Evolutionary conservation across 2,888 invertebrate genomes (phyloP).

Genomic region (Elgonia sp.): DNA sequence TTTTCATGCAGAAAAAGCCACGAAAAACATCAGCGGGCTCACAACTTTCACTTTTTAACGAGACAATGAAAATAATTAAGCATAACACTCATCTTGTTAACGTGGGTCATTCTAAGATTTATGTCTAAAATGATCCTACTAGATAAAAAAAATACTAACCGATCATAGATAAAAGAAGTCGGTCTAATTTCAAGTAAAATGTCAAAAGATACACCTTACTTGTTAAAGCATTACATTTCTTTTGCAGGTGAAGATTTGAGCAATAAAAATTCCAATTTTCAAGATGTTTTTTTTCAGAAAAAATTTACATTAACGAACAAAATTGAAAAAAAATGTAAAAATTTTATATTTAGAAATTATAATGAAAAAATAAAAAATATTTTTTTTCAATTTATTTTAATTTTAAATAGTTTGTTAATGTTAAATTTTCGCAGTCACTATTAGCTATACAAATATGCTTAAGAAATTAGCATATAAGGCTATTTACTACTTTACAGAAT

Average conservation of each 20-base stretch:
- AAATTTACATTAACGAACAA: too few relatives aligned
- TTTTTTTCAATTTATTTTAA: too few relatives aligned
- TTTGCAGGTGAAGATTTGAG: neutral
- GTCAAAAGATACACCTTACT: neutral
- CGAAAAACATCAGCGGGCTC: neutral
- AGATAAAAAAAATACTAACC: slow-evolving; percentile 34
- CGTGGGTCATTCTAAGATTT: slow-evolving; percentile 14
- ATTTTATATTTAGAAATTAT: too few relatives aligned
- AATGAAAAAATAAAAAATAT: too few relatives aligned
- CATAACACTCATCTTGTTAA: slow-evolving; percentile 11
- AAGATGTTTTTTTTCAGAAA: too few relatives aligned
- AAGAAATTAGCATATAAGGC: too few relatives aligned
- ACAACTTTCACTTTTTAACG: slow-evolving; percentile 13
- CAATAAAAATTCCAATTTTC: neutral
- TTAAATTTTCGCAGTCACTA: neutral
- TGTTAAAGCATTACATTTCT: slow-evolving; percentile 1
- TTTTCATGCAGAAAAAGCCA: neutral
- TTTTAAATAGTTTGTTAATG: too few relatives aligned
- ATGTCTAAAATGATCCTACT: slow-evolving; percentile 8
- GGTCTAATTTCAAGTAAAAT: neutral
- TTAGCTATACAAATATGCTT: neutral
- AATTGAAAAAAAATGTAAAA: too few relatives aligned
- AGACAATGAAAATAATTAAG: slow-evolving; percentile 26
- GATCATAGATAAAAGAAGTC: neutral
- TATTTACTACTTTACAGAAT: too few relatives aligned